These are phyloP conservation scores for Quadriops clusia DNA, from an alignment of 2,888 invertebrate species.

Conservation along the genomic window DNA sequence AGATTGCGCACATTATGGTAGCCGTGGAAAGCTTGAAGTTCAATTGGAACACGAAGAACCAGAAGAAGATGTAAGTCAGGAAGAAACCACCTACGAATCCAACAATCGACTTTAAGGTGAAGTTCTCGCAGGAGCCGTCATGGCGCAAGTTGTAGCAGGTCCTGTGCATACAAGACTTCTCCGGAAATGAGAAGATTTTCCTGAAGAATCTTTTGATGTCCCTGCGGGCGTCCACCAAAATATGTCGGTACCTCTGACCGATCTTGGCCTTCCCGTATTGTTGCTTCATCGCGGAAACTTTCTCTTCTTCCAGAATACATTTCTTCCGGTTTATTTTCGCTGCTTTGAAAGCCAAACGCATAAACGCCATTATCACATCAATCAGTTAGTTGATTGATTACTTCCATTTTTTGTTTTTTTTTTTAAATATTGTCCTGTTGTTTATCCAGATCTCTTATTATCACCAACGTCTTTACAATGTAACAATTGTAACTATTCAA, in stretches of 20 bases:
- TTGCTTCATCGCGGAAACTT: conserved; percentile 39
- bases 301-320: conserved; percentile 44
- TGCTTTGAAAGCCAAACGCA: conserved; percentile 43
- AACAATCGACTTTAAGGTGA: conserved; percentile 47
- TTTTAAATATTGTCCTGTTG: too few relatives aligned
- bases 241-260: conserved; percentile 39
- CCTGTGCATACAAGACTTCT: conserved; percentile 29
- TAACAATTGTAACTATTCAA: too few relatives aligned
- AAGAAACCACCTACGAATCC: conserved; percentile 55
- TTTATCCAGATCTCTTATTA: too few relatives aligned
- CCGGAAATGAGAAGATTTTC: conserved; percentile 23
- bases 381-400: too few relatives aligned
- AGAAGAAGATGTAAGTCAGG: conserved; percentile 52
- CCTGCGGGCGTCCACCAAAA: conserved; percentile 31
- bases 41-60: conserved; percentile 55
- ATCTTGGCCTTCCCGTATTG: conserved; percentile 36
- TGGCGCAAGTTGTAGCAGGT: conserved; percentile 36
- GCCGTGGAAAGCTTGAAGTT: conserved; percentile 48
- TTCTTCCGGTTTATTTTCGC: conserved; percentile 40
- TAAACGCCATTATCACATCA: conserved; percentile 24
- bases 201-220: conserved; percentile 33
- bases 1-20: conserved; percentile 47
- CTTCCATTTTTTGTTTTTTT: too few relatives aligned
- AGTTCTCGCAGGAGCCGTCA: conserved; percentile 48
- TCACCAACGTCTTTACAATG: too few relatives aligned